Percentiles rank a stretch among this genome's conserved stretches.
These are phyloP conservation scores for Cotesia vestalis DNA, from an alignment of 1,140 invertebrate species.

Conservation along the genomic window DNA sequence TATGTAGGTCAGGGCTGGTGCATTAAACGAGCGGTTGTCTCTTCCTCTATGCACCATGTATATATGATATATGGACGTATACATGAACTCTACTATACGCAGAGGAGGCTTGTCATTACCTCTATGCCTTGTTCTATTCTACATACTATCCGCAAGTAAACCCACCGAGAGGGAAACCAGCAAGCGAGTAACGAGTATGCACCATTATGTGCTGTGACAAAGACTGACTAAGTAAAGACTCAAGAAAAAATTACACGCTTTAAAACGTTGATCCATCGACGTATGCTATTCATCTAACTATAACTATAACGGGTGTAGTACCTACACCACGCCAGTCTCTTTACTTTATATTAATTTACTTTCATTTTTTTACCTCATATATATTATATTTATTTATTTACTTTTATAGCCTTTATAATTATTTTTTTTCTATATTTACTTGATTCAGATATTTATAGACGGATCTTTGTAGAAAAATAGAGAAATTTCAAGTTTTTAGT, in stretches of 20 bases:
- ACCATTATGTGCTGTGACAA: background rate
- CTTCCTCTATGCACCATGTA: conserved; percentile 37
- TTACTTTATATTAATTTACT: too few species aligned
- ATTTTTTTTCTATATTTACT: too few species aligned
- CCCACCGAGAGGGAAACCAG: conserved; percentile 11
- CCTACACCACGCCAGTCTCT: too few species aligned
- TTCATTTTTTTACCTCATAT: background rate
- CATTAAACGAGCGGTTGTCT: conserved; percentile 56
- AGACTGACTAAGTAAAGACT: conserved; percentile 8
- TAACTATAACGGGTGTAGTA: conserved; percentile 44
- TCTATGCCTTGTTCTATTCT: background rate
- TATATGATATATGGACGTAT: too few species aligned
- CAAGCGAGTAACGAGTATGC: background rate
- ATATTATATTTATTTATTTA: background rate
- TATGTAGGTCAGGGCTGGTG: conserved; percentile 67
- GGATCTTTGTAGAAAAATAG: too few species aligned
- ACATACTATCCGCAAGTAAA: background rate
- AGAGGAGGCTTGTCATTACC: conserved; percentile 28
- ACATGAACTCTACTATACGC: too few species aligned
- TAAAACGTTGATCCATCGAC: conserved; percentile 1
- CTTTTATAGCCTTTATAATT: background rate
- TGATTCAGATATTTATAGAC: too few species aligned
- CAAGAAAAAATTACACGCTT: background rate
- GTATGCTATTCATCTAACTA: conserved; percentile 36
- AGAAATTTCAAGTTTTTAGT: too few species aligned